Evolutionary conservation across 2,113 vertebrate genomes (phyloP).

Genomic region (Tiliqua scincoides): DNA sequence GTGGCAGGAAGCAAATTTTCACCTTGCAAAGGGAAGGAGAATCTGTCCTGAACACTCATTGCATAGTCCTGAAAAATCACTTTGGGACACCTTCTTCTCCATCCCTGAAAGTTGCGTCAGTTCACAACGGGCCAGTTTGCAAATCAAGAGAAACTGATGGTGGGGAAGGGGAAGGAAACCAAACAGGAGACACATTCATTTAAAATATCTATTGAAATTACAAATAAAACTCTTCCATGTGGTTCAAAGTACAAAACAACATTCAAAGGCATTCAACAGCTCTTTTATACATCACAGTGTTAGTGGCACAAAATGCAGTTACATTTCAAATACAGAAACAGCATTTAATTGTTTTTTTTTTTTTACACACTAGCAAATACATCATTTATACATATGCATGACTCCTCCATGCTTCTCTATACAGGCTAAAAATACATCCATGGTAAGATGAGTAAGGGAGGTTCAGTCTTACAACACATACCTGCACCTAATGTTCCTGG

Average conservation of each 20-base stretch:
- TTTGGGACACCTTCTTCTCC: background rate
- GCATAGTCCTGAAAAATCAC: background rate
- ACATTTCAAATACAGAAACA: conserved; percentile 74
- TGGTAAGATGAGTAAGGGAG: conserved; percentile 58
- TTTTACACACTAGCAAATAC: conserved; percentile 67
- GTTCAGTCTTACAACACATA: conserved; percentile 49
- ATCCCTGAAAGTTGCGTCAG: background rate
- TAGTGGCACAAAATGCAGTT: conserved; percentile 83
- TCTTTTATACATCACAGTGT: conserved; percentile 90
- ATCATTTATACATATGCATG: conserved; percentile 71
- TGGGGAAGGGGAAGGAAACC: background rate
- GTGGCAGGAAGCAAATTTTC: background rate
- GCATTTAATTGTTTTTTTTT: conserved; percentile 19
- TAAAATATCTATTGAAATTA: conserved; percentile 82
- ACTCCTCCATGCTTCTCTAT: conserved; percentile 74
- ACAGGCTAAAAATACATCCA: conserved; percentile 71
- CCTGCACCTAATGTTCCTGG: conserved; percentile 55
- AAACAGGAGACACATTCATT: conserved; percentile 62
- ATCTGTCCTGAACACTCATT: background rate
- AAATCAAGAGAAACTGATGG: background rate
- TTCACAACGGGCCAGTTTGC: background rate
- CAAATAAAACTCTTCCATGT: conserved; percentile 72
- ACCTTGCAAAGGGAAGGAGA: background rate
- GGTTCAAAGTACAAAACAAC: conserved; percentile 79
- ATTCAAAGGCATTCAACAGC: conserved; percentile 77